These are phyloP conservation scores for Stenoptilia bipunctidactyla DNA, from an alignment of 2,888 invertebrate species.

Conservation along the genomic window DNA sequence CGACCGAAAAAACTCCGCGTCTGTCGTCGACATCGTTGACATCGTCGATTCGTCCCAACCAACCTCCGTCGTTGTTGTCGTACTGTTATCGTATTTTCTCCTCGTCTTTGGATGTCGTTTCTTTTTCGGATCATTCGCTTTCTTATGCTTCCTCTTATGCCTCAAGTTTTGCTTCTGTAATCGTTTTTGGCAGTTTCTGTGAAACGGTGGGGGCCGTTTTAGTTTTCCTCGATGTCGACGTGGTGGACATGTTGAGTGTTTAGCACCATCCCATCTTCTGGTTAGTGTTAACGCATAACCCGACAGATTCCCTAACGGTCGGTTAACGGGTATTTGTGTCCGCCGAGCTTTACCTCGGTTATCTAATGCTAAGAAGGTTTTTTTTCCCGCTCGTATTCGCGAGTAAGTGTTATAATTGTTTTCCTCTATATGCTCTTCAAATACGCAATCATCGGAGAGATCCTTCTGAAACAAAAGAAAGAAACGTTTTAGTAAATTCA, in stretches of 20 bases:
- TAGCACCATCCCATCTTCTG: constrained; percentile 42
- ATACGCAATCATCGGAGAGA: constrained; percentile 87
- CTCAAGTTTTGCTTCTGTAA: constrained; percentile 55
- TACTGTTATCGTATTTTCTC: constrained; percentile 58
- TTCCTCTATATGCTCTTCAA: constrained; percentile 88
- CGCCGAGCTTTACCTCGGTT: constrained; percentile 79
- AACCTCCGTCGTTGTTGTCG: constrained; percentile 59
- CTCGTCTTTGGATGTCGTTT: constrained; percentile 69
- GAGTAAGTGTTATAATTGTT: constrained; percentile 90
- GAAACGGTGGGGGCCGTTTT: constrained; percentile 51
- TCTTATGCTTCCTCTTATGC: constrained; percentile 63
- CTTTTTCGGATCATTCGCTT: constrained; percentile 59
- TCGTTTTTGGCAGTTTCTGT: constrained; percentile 58
- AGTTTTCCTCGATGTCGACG: constrained; percentile 55
- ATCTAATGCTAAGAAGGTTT: constrained; percentile 84
- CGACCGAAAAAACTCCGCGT: constrained; percentile 70
- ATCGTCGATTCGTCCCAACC: constrained; percentile 66
- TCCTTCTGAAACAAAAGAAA: constrained; percentile 80
- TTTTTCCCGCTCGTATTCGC: constrained; percentile 74
- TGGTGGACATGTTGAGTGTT: constrained; percentile 43
- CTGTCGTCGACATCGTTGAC: constrained; percentile 63
- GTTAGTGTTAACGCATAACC: constrained; percentile 78
- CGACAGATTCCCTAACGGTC: constrained; percentile 80
- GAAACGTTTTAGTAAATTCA: too few species aligned
- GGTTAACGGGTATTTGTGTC: constrained; percentile 76